Evolutionary conservation across 2,888 invertebrate genomes (phyloP), one percentile per base, ranked within the genome.

Genomic region (Andrena bicolor): DNA sequence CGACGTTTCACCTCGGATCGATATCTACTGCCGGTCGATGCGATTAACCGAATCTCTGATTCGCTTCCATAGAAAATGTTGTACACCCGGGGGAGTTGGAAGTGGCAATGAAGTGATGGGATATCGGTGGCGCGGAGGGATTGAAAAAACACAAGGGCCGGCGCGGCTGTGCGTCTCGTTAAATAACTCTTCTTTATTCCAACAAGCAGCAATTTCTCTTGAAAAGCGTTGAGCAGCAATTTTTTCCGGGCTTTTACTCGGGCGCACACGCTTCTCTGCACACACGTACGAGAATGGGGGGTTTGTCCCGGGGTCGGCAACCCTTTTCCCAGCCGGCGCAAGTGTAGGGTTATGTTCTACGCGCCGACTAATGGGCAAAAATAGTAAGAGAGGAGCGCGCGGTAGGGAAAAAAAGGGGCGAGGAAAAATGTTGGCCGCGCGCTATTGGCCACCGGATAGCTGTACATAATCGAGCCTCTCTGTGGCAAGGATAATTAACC

Each of bases 271-370:
- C 58, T 71, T 49, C 63, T 63, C 56, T 65, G 82, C 78, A 41
- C 82, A 64, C 74, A 71, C 68, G 56, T 71, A 80, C 72, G 3
- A 48, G 80, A 68, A 73, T 56, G 83, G 65, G 60, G 69, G 66
- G 86, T 74, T 85, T 81, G 85, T 83, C 72, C 81, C 82, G 85
- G 84, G 89, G 85, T 89, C 86, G 89, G 84, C 83, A 89, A 89
- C 85, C 89, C 88, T 88, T 88, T 88, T 77, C 30, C 80, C 76
- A 65, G 41, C 61, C 63, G 48, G 78, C 66, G 75, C 73, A 73
- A 66, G 76, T 82, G 73, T 74, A 88, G 82, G 84, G 81, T 78
- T 79, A 74, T 84, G 74, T 82, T 80, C 78, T 73, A 69, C 73
- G 81, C 79, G 83, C 60, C 83, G 81, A 79, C 85, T 84, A 86